Conservation (phyloP, 2,888 invertebrate species). For the Cheilosia vernalis region DNA sequence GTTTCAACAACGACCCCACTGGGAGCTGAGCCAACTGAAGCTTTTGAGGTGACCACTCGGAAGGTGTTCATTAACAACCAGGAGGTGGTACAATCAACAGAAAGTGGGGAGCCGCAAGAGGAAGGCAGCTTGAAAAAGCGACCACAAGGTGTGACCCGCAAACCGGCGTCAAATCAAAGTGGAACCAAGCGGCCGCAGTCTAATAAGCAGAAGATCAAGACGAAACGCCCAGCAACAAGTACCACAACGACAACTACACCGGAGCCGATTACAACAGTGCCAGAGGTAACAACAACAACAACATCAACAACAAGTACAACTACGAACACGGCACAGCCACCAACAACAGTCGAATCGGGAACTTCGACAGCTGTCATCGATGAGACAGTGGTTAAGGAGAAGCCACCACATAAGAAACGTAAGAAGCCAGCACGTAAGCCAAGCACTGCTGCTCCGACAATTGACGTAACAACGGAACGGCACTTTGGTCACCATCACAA, state of each 20-base stretch:
- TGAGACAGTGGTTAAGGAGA: slow-evolving; percentile 27
- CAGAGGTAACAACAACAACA: slow-evolving; percentile 22
- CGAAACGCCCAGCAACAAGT: slow-evolving; percentile 76
- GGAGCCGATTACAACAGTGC: slow-evolving; percentile 25
- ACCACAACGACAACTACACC: slow-evolving; percentile 11
- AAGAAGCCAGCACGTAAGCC: slow-evolving; percentile 68
- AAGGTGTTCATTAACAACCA: slow-evolving; percentile 81
- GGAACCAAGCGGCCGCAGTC: slow-evolving; percentile 79
- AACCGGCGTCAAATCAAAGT: slow-evolving; percentile 21
- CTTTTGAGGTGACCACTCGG: slow-evolving; percentile 79
- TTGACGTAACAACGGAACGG: slow-evolving; percentile 55
- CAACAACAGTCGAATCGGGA: slow-evolving; percentile 6
- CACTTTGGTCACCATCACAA: slow-evolving; percentile 40
- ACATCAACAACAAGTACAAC: slow-evolving; percentile 19
- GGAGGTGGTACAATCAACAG: slow-evolving; percentile 78
- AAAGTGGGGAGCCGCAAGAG: slow-evolving; percentile 52
- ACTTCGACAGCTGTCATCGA: slow-evolving; percentile 28
- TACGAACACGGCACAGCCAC: slow-evolving; percentile 23
- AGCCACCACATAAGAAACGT: slow-evolving; percentile 63
- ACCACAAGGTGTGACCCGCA: slow-evolving; percentile 61
- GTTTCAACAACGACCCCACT: slow-evolving; percentile 72
- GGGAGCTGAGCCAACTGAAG: slow-evolving; percentile 76
- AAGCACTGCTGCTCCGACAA: slow-evolving; percentile 4
- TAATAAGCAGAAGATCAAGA: slow-evolving; percentile 80
- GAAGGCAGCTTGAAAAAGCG: slow-evolving; percentile 77